Conservation (phyloP, 2,797 vertebrate genomes). For the Helostoma temminkii region DNA sequence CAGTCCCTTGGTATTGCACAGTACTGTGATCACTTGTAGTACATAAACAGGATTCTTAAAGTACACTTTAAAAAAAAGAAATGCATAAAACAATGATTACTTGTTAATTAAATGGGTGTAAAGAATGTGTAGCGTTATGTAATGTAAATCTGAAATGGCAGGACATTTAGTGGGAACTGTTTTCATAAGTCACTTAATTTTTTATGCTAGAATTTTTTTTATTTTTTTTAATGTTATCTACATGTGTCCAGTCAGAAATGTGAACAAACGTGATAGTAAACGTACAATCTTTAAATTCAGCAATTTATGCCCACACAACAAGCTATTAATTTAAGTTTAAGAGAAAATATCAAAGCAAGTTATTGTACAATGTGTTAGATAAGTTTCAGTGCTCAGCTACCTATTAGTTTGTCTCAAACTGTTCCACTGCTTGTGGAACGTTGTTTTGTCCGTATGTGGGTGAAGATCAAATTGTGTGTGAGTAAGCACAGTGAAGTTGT, state of each 20-base stretch:
- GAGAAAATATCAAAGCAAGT: background rate
- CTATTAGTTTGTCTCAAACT: constrained; percentile 4
- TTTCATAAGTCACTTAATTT: background rate
- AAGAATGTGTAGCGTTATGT: background rate
- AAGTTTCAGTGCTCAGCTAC: background rate
- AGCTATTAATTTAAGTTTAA: background rate
- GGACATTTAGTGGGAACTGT: background rate
- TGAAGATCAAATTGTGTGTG: constrained; percentile 20
- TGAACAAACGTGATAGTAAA: background rate
- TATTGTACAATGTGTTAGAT: background rate
- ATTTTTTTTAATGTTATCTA: background rate
- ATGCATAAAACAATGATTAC: background rate
- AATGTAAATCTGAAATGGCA: background rate
- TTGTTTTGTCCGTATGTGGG: constrained; percentile 15
- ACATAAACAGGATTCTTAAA: background rate
- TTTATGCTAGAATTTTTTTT: background rate
- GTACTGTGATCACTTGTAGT: background rate
- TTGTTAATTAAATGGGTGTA: background rate
- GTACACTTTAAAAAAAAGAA: background rate
- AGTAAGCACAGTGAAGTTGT: constrained; percentile 29
- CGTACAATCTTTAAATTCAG: background rate
- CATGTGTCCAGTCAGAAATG: background rate
- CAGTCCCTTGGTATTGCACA: background rate
- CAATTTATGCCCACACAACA: background rate
- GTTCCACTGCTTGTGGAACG: constrained; percentile 32